phyloP scores from a whole-genome alignment of 37 sponge, comb jelly and placozoan species.

The Mnemiopsis leidyi region DNA sequence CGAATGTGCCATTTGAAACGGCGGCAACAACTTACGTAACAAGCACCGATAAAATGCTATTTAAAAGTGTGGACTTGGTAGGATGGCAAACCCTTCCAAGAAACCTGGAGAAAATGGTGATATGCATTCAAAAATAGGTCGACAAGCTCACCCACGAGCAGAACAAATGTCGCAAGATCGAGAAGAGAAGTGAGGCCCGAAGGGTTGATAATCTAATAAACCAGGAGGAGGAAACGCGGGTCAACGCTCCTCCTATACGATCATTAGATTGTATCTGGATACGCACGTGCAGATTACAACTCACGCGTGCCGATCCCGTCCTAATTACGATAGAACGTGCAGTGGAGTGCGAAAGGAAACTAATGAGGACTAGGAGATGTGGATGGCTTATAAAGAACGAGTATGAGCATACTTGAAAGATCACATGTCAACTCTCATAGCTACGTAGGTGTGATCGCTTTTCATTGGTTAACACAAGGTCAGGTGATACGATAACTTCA shows the following conservation, averaged over 20 bases:
- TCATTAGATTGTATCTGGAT: not conserved
- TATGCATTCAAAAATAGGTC: too few species aligned
- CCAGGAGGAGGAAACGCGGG: not conserved
- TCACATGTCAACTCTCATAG: not conserved
- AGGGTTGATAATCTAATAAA: not conserved
- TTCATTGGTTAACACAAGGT: not conserved
- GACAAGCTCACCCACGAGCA: not conserved
- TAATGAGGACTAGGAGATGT: not conserved
- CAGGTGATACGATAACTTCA: not conserved
- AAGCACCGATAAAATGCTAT: not conserved
- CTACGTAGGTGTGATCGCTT: not conserved
- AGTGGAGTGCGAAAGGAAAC: not conserved
- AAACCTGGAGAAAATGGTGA: not conserved
- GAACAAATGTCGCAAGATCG: not conserved
- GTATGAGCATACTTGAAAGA: not conserved
- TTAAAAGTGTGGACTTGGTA: not conserved
- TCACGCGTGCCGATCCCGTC: not conserved
- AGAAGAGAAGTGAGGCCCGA: not conserved
- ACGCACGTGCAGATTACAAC: not conserved
- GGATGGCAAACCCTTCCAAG: not conserved
- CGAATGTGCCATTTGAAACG: too few species aligned
- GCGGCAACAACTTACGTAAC: not conserved
- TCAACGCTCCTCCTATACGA: not conserved
- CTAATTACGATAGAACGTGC: not conserved
- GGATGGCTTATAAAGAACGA: not conserved